These are phyloP conservation scores for Hyles lineata DNA, from an alignment of 2,888 invertebrate genomes.

Conservation along the genomic window DNA sequence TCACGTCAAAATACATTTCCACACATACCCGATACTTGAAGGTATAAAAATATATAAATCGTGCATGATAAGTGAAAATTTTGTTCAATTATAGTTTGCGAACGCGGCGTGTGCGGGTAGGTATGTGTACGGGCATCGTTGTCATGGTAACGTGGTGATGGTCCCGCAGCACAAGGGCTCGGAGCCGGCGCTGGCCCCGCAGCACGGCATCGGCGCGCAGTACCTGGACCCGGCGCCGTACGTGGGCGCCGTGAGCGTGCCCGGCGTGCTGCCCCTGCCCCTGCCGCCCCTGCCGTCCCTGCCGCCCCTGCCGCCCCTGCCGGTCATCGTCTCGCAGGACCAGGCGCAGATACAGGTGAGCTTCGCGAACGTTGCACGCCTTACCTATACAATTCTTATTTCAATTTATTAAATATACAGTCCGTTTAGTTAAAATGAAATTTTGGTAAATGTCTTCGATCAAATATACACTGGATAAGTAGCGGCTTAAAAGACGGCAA, in stretches of 20 bases:
- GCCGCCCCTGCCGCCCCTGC: constrained; percentile 56
- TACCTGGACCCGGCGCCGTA: constrained; percentile 70
- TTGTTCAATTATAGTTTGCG: background rate
- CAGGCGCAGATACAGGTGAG: constrained; percentile 72
- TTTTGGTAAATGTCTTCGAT: too few relatives aligned
- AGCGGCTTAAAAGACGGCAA: too few relatives aligned
- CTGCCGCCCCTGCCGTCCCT: constrained; percentile 52
- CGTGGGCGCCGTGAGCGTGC: constrained; percentile 56
- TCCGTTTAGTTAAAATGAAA: too few relatives aligned
- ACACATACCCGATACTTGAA: background rate
- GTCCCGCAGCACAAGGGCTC: constrained; percentile 46
- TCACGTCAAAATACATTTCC: background rate
- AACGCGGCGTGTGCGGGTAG: background rate
- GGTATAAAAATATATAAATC: background rate
- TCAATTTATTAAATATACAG: too few relatives aligned
- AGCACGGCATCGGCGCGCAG: constrained; percentile 70
- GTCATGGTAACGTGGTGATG: constrained; percentile 43
- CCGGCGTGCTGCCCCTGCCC: constrained; percentile 55
- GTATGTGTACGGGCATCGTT: constrained; percentile 33
- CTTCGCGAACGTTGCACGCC: constrained; percentile 23
- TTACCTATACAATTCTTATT: background rate
- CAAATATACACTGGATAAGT: too few relatives aligned
- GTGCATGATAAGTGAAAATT: constrained; percentile 1
- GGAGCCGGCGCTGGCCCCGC: constrained; percentile 62
- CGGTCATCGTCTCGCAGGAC: constrained; percentile 64